phyloP scores from a whole-genome alignment of 2,797 vertebrate genomes.

The Silurus lanzhouensis region DNA sequence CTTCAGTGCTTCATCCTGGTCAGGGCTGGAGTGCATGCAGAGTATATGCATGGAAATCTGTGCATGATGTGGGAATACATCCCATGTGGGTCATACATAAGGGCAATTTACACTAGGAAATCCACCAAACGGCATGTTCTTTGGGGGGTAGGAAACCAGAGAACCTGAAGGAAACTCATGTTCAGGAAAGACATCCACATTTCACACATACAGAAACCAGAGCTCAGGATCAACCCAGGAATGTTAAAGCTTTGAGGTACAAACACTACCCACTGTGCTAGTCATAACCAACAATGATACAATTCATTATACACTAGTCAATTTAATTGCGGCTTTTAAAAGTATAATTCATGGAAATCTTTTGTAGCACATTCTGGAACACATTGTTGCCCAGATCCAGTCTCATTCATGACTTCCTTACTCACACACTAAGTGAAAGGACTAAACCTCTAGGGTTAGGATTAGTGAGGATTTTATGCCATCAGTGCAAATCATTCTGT shows the following conservation, averaged over 20 bases:
- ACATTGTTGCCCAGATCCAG: slow-evolving; percentile 5
- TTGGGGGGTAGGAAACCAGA: not conserved
- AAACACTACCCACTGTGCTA: not conserved
- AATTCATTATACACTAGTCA: not conserved
- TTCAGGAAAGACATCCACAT: slow-evolving; percentile 4
- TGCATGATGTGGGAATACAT: not conserved
- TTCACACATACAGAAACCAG: not conserved
- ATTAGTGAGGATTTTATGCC: slow-evolving; percentile 9
- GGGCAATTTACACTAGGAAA: not conserved
- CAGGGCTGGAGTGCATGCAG: not conserved
- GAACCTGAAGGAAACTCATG: not conserved
- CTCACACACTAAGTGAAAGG: slow-evolving; percentile 1
- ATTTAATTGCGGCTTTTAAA: not conserved
- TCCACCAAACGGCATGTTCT: not conserved
- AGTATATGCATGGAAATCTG: not conserved
- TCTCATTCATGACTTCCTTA: slow-evolving; percentile 6
- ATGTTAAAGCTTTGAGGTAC: not conserved
- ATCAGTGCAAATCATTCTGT: slow-evolving; percentile 12
- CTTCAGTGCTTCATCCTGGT: not conserved
- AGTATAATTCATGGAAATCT: not conserved
- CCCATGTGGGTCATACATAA: not conserved
- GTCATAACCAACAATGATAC: not conserved
- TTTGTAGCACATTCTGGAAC: not conserved
- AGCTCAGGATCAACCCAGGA: not conserved
- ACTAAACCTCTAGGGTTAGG: slow-evolving; percentile 31